Percentiles rank a stretch among this genome's conserved stretches.
Conservation (phyloP, 2,113 vertebrate genomes). For the Sorex araneus region DNA sequence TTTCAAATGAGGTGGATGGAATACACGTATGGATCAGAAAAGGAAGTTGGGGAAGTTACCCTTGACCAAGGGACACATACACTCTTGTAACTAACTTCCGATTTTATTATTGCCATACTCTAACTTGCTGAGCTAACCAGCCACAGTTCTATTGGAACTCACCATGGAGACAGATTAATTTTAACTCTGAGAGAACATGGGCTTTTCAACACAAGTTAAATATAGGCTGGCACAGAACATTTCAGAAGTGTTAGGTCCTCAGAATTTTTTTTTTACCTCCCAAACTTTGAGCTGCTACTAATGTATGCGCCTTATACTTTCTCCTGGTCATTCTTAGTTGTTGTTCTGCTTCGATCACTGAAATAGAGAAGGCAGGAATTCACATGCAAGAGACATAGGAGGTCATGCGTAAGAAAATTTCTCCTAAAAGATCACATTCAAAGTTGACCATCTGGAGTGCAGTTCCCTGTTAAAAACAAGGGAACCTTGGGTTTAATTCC, state of each 20-base stretch:
- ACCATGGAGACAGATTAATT: constrained; percentile 86
- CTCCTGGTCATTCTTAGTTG: constrained; percentile 63
- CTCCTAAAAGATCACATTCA: constrained; percentile 45
- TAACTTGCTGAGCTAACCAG: constrained; percentile 80
- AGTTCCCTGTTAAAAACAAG: no score
- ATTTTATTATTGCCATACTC: constrained; percentile 80
- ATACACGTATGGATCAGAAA: not conserved
- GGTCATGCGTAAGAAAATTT: constrained; percentile 35
- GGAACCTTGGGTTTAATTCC: no score
- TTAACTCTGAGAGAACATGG: constrained; percentile 85
- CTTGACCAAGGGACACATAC: constrained; percentile 51
- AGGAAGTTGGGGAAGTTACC: constrained; percentile 28
- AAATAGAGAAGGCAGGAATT: constrained; percentile 47
- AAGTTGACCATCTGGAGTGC: constrained; percentile 36
- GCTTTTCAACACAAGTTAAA: constrained; percentile 86
- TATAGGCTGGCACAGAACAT: constrained; percentile 86
- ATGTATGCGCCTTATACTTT: constrained; percentile 66
- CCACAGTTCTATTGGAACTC: constrained; percentile 84
- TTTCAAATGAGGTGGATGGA: constrained; percentile 4
- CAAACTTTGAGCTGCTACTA: constrained; percentile 81
- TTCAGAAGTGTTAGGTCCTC: constrained; percentile 84
- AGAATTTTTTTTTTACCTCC: constrained; percentile 82
- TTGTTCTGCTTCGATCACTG: constrained; percentile 38
- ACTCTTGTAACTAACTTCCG: constrained; percentile 76
- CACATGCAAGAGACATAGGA: not conserved